Evolutionary conservation across 2,113 vertebrate genomes (phyloP).

Genomic region (Craseonycteris thonglongyai): DNA sequence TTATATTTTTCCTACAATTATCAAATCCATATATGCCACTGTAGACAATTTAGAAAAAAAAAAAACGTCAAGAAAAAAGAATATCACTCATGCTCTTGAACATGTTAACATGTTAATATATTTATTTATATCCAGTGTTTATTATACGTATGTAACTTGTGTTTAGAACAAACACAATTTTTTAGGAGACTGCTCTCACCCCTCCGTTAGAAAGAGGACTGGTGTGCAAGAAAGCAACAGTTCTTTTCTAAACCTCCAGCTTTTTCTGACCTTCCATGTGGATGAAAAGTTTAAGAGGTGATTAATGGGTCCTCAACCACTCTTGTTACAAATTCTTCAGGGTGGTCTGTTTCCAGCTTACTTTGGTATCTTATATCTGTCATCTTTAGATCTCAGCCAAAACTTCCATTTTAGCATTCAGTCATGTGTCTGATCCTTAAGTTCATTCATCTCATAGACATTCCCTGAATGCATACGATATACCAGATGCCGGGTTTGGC

Average conservation of each 20-base stretch:
- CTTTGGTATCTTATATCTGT: conserved; percentile 27
- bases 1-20: neutral
- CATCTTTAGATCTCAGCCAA: conserved; percentile 45
- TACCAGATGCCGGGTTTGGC: conserved; percentile 50
- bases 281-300: conserved; percentile 27
- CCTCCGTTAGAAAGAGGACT: neutral
- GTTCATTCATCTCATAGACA: neutral
- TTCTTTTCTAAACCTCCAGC: neutral
- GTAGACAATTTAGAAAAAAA: neutral
- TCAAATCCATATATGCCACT: neutral
- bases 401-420: conserved; percentile 25
- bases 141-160: neutral
- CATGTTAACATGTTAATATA: neutral
- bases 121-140: neutral
- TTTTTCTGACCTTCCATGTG: neutral
- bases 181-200: neutral
- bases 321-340: conserved; percentile 10
- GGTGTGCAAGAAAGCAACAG: neutral
- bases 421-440: neutral
- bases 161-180: neutral
- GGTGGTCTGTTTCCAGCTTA: conserved; percentile 41
- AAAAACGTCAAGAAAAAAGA: neutral
- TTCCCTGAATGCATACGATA: neutral
- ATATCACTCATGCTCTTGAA: neutral
- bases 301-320: neutral